phyloP scores from a whole-genome alignment of 2,888 invertebrate genomes.

The Ophraella communa region DNA sequence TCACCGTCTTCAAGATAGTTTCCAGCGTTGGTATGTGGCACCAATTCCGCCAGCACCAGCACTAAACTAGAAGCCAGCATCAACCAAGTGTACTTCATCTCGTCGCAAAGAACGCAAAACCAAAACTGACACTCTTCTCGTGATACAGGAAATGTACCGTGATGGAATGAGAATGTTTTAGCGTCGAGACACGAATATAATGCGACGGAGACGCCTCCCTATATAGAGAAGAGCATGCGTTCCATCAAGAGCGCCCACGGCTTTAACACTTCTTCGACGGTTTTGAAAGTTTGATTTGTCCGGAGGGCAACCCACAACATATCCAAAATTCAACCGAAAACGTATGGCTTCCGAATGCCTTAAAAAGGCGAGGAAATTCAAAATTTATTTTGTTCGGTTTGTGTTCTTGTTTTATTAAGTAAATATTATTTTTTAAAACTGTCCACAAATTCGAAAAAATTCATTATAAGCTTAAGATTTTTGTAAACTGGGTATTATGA shows the following conservation, averaged over 20 bases:
- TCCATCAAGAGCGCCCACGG: conserved; percentile 45
- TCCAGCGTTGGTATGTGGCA: conserved; percentile 50
- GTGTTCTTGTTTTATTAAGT: no score
- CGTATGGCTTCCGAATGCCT: neutral
- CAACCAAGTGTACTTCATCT: conserved; percentile 57
- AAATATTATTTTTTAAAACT: no score
- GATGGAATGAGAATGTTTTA: conserved; percentile 48
- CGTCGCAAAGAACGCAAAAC: conserved; percentile 38
- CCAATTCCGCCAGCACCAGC: conserved; percentile 51
- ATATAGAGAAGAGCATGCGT: conserved; percentile 46
- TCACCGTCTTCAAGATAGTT: conserved; percentile 57
- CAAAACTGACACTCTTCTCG: conserved; percentile 31
- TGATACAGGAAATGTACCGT: conserved; percentile 45
- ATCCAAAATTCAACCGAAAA: neutral
- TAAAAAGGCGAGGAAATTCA: no score
- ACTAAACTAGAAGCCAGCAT: conserved; percentile 54
- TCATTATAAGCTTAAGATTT: no score
- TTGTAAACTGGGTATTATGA: no score
- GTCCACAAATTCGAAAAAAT: no score
- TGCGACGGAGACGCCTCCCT: conserved; percentile 50
- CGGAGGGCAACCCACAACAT: neutral
- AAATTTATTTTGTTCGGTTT: no score
- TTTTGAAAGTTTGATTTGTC: conserved; percentile 12
- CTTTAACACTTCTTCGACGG: conserved; percentile 19
- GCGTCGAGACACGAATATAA: conserved; percentile 53